Evolutionary conservation across 2,797 vertebrate genomes (phyloP).

Genomic region (Aeoliscus strigatus): DNA sequence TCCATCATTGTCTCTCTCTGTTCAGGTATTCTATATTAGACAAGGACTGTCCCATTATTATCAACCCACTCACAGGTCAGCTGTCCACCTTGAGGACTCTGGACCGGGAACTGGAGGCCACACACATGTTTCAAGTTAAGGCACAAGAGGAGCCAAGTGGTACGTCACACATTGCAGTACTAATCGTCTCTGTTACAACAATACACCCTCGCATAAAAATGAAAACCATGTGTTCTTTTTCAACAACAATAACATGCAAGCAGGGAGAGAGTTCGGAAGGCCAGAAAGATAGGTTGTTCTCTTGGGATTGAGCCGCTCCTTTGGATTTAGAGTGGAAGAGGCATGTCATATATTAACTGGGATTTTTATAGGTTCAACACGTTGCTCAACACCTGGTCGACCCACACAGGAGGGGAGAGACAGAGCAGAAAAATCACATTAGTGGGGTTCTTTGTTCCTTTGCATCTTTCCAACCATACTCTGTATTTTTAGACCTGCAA

Average conservation of each 20-base stretch:
- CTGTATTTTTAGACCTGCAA: conserved; percentile 59
- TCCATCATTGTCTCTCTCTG: background rate
- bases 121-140: conserved; percentile 64
- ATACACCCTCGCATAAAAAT: conserved; percentile 40
- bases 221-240: conserved; percentile 32
- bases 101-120: conserved; percentile 66
- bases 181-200: conserved; percentile 35
- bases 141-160: conserved; percentile 68
- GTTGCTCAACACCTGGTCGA: conserved; percentile 48
- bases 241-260: conserved; percentile 13
- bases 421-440: conserved; percentile 58
- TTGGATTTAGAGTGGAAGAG: no score
- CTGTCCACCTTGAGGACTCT: conserved; percentile 59
- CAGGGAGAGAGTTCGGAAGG: conserved; percentile 15
- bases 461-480: conserved; percentile 43
- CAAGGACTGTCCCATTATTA: conserved; percentile 55
- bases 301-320: conserved; percentile 8
- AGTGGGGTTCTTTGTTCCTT: conserved; percentile 49
- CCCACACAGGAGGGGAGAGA: conserved; percentile 22
- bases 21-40: conserved; percentile 70
- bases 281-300: conserved; percentile 18
- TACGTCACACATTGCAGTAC: conserved; percentile 28
- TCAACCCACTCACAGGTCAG: conserved; percentile 59
- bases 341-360: conserved; percentile 30
- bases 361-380: conserved; percentile 37